phyloP scores from a whole-genome alignment of 2,113 vertebrate species.

The Apistogramma diplotaenia region DNA sequence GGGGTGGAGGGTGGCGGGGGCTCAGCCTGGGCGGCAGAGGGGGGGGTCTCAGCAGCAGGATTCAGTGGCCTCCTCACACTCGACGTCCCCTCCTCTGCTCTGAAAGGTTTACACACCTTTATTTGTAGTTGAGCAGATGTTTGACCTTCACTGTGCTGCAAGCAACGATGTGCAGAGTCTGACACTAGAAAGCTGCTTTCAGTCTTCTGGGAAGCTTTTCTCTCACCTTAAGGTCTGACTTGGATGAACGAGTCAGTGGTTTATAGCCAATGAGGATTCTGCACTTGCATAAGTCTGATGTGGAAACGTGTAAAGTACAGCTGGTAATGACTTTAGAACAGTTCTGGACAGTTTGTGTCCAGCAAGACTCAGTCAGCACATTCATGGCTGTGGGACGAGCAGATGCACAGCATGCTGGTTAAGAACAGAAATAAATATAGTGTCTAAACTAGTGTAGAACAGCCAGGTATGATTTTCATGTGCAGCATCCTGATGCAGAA shows the following conservation, averaged over 20 bases:
- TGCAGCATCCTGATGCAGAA: background rate
- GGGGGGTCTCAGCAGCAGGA: no score
- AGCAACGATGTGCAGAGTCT: background rate
- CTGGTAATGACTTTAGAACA: no score
- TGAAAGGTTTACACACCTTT: background rate
- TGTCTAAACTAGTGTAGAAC: no score
- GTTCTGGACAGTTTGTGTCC: background rate
- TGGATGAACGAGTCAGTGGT: background rate
- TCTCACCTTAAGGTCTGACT: background rate
- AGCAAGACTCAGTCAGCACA: background rate
- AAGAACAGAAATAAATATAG: background rate
- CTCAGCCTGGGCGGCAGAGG: background rate
- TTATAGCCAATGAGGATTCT: fast-evolving
- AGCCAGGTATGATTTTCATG: no score
- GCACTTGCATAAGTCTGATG: background rate
- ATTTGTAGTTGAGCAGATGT: background rate
- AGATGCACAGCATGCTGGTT: no score
- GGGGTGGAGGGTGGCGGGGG: background rate
- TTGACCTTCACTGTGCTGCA: background rate
- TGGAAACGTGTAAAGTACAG: background rate
- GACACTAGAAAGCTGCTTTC: background rate
- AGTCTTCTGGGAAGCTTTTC: background rate
- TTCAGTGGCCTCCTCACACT: background rate
- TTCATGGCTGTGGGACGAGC: background rate
- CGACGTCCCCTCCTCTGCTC: background rate